Conservation (phyloP, 1,140 invertebrate genomes). For the Drosophila navojoa region DNA sequence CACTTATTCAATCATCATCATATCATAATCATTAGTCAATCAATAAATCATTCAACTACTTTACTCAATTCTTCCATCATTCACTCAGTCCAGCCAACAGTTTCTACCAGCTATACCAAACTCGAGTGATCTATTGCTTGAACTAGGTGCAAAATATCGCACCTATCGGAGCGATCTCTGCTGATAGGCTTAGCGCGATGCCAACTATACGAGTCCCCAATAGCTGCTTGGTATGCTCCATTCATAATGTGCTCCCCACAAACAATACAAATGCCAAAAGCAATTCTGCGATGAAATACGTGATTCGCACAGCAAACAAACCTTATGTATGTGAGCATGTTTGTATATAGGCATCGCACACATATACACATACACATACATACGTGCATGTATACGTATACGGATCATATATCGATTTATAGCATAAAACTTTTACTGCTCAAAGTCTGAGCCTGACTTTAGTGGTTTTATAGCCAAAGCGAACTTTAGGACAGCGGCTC, state of each 20-base stretch:
- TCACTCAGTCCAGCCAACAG: too few relatives aligned
- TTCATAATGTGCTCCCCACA: conserved; percentile 21
- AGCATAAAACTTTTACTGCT: not conserved
- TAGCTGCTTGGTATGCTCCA: conserved; percentile 30
- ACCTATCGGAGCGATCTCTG: not conserved
- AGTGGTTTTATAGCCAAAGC: not conserved
- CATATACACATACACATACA: not conserved
- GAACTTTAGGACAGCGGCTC: too few relatives aligned
- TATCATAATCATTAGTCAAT: too few relatives aligned
- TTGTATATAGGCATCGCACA: conserved; percentile 4
- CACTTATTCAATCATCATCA: not conserved
- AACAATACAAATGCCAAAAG: conserved; percentile 22
- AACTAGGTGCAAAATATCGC: conserved; percentile 14
- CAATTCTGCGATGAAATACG: conserved; percentile 2
- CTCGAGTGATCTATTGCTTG: conserved; percentile 2
- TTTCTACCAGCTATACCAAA: too few relatives aligned
- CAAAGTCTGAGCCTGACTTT: not conserved
- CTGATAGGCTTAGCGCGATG: conserved; percentile 4
- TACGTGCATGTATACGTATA: not conserved
- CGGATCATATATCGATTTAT: conserved; percentile 12
- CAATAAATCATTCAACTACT: too few relatives aligned
- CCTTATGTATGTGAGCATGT: conserved; percentile 8
- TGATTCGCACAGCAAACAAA: conserved; percentile 13
- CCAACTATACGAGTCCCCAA: not conserved
- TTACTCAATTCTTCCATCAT: too few relatives aligned